Percentiles rank a stretch among this genome's conserved stretches.
Conservation (phyloP, 2,888 invertebrate species). For the Minunthozetes semirufus region DNA sequence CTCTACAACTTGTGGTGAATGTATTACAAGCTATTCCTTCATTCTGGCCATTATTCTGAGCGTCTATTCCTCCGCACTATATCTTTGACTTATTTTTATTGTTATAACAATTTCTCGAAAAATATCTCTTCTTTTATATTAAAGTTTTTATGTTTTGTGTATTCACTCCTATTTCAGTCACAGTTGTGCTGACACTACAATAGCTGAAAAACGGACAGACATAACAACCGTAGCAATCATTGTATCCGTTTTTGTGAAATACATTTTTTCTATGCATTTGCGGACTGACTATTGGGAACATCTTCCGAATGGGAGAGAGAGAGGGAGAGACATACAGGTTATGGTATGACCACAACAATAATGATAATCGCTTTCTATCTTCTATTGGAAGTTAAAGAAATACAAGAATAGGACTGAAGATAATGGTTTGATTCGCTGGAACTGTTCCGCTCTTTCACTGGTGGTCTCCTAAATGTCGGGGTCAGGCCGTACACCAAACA, state of each 20-base stretch:
- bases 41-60: not conserved
- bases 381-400: too few species aligned
- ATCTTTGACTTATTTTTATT: not conserved
- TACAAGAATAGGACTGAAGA: not conserved
- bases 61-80: not conserved
- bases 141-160: too few species aligned
- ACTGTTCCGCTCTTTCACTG: not conserved
- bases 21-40: too few species aligned
- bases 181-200: too few species aligned
- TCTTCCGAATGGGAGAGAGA: not conserved
- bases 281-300: not conserved
- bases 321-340: not conserved
- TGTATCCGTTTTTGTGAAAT: constrained; percentile 22
- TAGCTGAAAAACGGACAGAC: not conserved
- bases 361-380: constrained; percentile 2
- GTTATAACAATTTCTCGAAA: not conserved
- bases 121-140: not conserved
- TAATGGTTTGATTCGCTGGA: not conserved
- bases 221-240: constrained; percentile 22
- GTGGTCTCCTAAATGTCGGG: constrained; percentile 15
- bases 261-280: not conserved
- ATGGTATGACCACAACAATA: not conserved
- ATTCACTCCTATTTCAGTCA: too few species aligned
- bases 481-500: not conserved
- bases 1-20: too few species aligned